A percentile compares a stretch with the other conserved stretches of the same genome.
These are phyloP conservation scores for Pseudomyrmex flavicornis DNA, from an alignment of 1,140 invertebrate genomes.

Conservation along the genomic window DNA sequence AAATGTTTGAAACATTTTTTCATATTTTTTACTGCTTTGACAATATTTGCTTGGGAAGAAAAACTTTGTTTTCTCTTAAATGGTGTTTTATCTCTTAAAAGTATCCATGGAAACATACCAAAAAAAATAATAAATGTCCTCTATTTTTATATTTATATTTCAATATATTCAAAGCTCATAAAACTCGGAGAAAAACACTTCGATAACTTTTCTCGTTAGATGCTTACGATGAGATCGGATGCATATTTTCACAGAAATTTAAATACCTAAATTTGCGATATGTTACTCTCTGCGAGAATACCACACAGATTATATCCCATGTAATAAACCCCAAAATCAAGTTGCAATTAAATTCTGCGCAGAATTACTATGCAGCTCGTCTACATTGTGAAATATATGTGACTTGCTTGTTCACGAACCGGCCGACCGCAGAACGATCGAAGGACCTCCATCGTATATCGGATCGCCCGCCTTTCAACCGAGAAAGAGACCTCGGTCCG, in stretches of 20 bases:
- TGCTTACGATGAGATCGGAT: not conserved
- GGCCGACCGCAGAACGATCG: constrained; percentile 34
- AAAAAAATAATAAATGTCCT: no score
- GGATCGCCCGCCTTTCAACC: constrained; percentile 65
- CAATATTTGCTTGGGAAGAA: no score
- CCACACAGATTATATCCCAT: not conserved
- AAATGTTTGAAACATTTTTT: no score
- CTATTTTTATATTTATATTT: not conserved
- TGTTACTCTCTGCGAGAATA: not conserved
- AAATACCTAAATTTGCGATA: not conserved
- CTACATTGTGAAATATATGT: constrained; percentile 28
- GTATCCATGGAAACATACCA: no score
- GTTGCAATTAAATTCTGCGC: constrained; percentile 32
- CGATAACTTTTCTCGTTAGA: not conserved
- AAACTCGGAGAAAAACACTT: not conserved
- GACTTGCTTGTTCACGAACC: not conserved
- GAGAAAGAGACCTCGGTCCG: constrained; percentile 46
- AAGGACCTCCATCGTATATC: constrained; percentile 56
- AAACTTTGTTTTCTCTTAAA: no score
- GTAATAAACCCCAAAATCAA: constrained; percentile 48
- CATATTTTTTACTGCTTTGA: no score
- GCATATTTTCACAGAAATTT: not conserved
- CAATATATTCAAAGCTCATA: not conserved
- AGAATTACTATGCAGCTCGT: not conserved
- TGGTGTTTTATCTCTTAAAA: no score